These are phyloP conservation scores for Tenthredo amoena DNA, from an alignment of 2,888 invertebrate species.

Conservation along the genomic window DNA sequence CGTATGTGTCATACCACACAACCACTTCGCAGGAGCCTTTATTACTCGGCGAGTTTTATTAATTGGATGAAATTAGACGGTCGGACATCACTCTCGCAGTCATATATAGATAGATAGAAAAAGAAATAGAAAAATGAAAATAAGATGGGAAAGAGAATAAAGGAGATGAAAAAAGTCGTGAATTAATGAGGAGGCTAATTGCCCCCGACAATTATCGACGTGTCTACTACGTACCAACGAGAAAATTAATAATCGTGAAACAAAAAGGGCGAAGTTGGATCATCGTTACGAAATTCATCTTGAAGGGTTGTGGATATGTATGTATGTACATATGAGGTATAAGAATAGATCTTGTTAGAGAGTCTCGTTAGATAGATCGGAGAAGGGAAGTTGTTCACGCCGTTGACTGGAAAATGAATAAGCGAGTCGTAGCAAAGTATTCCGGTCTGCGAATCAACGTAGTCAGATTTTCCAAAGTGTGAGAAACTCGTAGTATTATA, in stretches of 20 bases:
- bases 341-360: not conserved
- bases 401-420: not conserved
- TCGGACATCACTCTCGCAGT: not conserved
- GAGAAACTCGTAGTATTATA: no score
- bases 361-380: not conserved
- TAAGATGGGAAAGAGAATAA: not conserved
- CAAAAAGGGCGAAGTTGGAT: not conserved
- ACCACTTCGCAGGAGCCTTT: not conserved
- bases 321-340: not conserved
- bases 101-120: not conserved
- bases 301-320: not conserved
- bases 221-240: not conserved
- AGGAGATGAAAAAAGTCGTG: not conserved
- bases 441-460: not conserved
- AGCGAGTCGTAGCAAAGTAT: not conserved
- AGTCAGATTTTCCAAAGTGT: no score
- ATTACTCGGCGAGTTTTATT: slow-evolving; percentile 2
- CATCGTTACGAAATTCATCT: not conserved
- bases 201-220: not conserved
- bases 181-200: not conserved
- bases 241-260: not conserved
- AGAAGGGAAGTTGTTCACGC: slow-evolving; percentile 1
- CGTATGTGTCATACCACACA: not conserved
- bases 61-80: not conserved
- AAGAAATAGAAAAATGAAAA: not conserved